A percentile compares a stretch with the other conserved stretches of the same genome.
phyloP scores from a whole-genome alignment of 2,888 invertebrate species.

The Lottia gigantea region DNA sequence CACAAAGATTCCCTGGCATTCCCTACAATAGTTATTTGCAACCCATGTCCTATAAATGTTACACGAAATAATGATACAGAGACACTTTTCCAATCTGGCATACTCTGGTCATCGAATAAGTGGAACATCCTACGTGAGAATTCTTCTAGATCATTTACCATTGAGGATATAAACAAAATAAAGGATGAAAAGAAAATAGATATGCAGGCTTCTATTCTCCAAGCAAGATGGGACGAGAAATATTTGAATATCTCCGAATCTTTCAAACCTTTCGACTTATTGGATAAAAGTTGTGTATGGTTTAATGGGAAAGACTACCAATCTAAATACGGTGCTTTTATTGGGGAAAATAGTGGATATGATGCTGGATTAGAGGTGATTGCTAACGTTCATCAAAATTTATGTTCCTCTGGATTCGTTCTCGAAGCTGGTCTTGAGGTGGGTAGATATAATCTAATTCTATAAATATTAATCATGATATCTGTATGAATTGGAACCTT shows the following conservation, averaged over 20 bases:
- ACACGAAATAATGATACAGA: background rate
- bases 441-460: too few relatives aligned
- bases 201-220: background rate
- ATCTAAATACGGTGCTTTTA: background rate
- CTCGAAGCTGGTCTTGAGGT: background rate
- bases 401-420: background rate
- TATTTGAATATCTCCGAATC: background rate
- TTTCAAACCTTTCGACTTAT: background rate
- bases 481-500: too few relatives aligned
- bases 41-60: background rate
- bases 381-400: background rate
- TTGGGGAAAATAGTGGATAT: background rate
- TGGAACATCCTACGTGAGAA: too few relatives aligned
- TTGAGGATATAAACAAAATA: background rate
- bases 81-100: background rate
- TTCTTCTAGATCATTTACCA: background rate
- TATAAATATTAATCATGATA: too few relatives aligned
- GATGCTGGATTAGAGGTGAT: background rate
- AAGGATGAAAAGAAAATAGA: background rate
- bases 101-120: too few relatives aligned
- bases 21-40: background rate
- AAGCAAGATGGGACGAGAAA: background rate
- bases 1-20: background rate
- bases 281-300: background rate
- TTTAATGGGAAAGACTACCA: background rate